Evolutionary conservation across 2,797 vertebrate species (phyloP).

Genomic region (Synanceia verrucosa): DNA sequence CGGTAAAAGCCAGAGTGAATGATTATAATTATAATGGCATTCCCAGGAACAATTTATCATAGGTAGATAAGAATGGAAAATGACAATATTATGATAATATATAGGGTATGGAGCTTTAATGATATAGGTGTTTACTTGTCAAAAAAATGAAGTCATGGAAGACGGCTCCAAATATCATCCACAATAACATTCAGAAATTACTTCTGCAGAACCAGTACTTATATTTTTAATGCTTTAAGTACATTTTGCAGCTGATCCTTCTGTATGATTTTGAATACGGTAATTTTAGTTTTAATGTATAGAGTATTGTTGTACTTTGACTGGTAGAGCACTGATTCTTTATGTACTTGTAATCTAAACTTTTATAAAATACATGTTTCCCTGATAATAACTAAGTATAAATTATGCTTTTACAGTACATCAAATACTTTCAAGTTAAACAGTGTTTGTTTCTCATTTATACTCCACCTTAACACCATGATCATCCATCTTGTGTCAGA

Average conservation of each 20-base stretch:
- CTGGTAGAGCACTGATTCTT: no score
- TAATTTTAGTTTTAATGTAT: background rate
- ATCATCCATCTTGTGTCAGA: no score
- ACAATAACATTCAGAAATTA: background rate
- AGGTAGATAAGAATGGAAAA: conserved; percentile 6
- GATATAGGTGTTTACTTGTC: background rate
- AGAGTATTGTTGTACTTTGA: background rate
- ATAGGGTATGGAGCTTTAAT: background rate
- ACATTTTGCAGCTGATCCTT: background rate
- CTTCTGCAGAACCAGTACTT: background rate
- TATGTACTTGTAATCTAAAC: no score
- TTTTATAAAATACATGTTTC: background rate
- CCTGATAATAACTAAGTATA: no score
- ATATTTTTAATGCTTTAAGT: background rate
- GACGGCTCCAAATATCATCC: background rate
- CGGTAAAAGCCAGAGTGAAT: background rate
- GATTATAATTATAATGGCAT: conserved; percentile 6
- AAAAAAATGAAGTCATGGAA: background rate
- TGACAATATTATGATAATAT: background rate
- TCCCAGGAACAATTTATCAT: conserved; percentile 8
- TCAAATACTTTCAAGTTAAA: no score
- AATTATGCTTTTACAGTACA: background rate
- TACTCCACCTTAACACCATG: background rate
- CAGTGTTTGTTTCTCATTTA: background rate
- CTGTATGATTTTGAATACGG: background rate